A percentile compares a stretch with the other conserved stretches of the same genome.
phyloP scores from a whole-genome alignment of 2,113 vertebrate species.

The Coreoperca whiteheadi region DNA sequence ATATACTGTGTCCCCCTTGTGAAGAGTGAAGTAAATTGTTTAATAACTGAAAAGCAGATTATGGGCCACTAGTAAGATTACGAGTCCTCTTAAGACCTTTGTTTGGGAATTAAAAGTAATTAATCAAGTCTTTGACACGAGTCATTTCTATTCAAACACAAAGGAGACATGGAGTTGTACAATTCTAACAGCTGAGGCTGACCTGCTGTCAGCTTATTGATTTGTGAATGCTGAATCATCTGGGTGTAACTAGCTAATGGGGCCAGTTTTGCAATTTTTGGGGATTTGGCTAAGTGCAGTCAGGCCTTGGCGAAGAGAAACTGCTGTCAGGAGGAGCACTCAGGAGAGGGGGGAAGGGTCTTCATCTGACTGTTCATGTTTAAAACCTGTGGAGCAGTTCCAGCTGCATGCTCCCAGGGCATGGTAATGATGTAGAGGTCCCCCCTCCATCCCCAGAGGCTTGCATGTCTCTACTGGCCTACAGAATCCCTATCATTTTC shows the following conservation, averaged over 20 bases:
- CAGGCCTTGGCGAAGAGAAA: conserved; percentile 26
- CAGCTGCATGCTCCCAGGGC: conserved; percentile 35
- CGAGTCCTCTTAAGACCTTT: background rate
- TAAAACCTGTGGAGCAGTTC: conserved; percentile 30
- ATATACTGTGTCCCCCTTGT: background rate
- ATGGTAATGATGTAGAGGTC: conserved; percentile 7
- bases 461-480: conserved; percentile 19
- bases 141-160: background rate
- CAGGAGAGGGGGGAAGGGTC: background rate
- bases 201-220: conserved; percentile 6
- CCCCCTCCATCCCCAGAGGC: conserved; percentile 28
- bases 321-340: conserved; percentile 19
- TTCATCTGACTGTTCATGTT: background rate
- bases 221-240: conserved; percentile 7
- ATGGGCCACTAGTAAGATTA: background rate
- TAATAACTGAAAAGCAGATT: conserved; percentile 4
- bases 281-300: conserved; percentile 24
- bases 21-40: background rate
- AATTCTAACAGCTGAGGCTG: background rate
- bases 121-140: background rate
- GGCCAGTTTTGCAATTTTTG: conserved; percentile 9
- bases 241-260: conserved; percentile 11
- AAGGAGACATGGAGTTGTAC: background rate
- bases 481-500: conserved; percentile 18
- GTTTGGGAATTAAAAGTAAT: conserved; percentile 1